Conservation (phyloP, 2,888 invertebrate species). For the Nomada hirtipes region DNA sequence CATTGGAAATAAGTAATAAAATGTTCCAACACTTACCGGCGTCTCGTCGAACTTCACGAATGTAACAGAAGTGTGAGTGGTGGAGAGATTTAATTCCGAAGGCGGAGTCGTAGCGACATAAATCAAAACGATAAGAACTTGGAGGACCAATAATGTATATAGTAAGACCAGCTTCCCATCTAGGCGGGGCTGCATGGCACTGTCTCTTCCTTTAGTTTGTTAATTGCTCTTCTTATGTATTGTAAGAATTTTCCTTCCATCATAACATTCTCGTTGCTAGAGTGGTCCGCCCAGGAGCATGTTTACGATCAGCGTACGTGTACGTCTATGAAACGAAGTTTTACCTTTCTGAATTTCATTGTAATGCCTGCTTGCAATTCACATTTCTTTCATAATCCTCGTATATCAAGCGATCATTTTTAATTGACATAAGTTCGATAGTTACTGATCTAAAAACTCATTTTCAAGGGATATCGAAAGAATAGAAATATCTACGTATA, state of each 20-base stretch:
- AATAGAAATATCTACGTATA: neutral
- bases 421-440: neutral
- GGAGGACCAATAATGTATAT: constrained; percentile 81
- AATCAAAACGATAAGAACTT: constrained; percentile 82
- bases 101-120: constrained; percentile 81
- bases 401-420: neutral
- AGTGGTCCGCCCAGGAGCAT: constrained; percentile 17
- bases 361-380: neutral
- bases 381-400: neutral
- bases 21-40: constrained; percentile 54
- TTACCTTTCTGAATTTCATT: neutral
- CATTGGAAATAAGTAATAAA: neutral
- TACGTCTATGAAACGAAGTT: constrained; percentile 25
- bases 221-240: constrained; percentile 62
- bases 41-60: constrained; percentile 76
- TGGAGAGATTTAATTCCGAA: constrained; percentile 72
- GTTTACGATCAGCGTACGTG: constrained; percentile 13
- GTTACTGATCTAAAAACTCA: neutral
- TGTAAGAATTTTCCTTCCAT: constrained; percentile 38
- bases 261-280: constrained; percentile 52
- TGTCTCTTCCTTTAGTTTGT: constrained; percentile 51
- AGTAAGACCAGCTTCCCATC: constrained; percentile 82
- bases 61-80: constrained; percentile 77
- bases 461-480: neutral
- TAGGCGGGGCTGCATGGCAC: constrained; percentile 82